Base-by-base conservation (phyloP, 1,140 invertebrate species). In the Phthorimaea operculella region DNA sequence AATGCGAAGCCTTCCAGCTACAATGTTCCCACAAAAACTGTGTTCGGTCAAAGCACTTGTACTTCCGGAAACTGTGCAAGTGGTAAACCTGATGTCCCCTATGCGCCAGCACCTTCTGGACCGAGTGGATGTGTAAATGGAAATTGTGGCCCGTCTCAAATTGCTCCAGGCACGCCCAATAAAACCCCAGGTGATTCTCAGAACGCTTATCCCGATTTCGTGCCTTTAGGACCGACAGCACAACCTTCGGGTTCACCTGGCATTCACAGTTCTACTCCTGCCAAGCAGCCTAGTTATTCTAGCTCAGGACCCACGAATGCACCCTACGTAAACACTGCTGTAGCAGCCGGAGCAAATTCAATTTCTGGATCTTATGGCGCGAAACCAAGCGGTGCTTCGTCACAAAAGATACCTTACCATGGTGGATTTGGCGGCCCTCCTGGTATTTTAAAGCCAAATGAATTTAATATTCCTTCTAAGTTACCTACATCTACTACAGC, bases 391-490 rank as follows among this genome's bases (percentile, higher is more conserved):
- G 21, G 16, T 34, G 17, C 33, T 47, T 5, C 21, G 10, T 52
- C 16, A 51, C 48, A 66, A 28, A 58, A 64, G 15, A 48, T 58
- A 42, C 66, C 51, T 21, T 64, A 70, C 44, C 55, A 54, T 34
- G 63, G 60, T 33, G 63, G 66, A 0, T 68, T 68, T 18, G 63
- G 66, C 33, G 66, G 57, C 5, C 61, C 64, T 36, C 15, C 55
- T 2, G 69, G 69, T 28, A 21, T 70, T 36, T 59, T 75, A 49
- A 70, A 64, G 52, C 73, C 73, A 15, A 66, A 74, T 63, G 66
- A 74, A 44, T 63, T 52, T 52, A 59, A 53, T 34, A 6, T 55
- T 16, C 59, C 62, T 47, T 63, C 51, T 51, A 60, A 57, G 28
- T 12, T 50, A 4, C 48, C 48, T 28, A 15, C 48, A 50, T 28